Evolutionary conservation across 2,888 invertebrate species (phyloP).

Genomic region (Portevinia maculata): DNA sequence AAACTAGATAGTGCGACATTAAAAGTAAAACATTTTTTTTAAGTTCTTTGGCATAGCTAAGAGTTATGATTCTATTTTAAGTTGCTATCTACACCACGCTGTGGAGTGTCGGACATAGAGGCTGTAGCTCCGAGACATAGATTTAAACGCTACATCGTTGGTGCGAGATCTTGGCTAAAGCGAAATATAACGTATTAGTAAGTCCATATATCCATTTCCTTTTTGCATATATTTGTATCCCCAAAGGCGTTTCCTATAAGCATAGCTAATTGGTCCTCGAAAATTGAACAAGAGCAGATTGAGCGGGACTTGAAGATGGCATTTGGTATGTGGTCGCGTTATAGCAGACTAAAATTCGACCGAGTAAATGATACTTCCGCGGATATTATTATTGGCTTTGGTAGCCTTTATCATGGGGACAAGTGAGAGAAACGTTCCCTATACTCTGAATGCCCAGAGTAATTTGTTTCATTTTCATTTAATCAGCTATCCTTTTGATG

Average conservation of each 20-base stretch:
- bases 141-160: conserved; percentile 85
- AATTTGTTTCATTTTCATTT: not conserved
- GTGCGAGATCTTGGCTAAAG: conserved; percentile 88
- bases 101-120: conserved; percentile 88
- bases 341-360: conserved; percentile 86
- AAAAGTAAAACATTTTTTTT: conserved; percentile 81
- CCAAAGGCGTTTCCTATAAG: conserved; percentile 81
- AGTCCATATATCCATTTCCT: conserved; percentile 77
- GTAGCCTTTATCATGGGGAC: conserved; percentile 88
- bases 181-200: conserved; percentile 88
- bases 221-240: not conserved
- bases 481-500: conserved; percentile 88
- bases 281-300: conserved; percentile 85
- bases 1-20: conserved; percentile 86
- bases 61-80: conserved; percentile 79
- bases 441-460: conserved; percentile 79
- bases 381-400: conserved; percentile 90
- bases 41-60: not conserved
- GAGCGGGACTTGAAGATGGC: conserved; percentile 85
- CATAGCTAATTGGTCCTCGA: conserved; percentile 87
- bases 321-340: conserved; percentile 88
- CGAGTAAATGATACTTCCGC: conserved; percentile 84
- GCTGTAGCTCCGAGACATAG: conserved; percentile 77
- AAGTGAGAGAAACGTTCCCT: conserved; percentile 77
- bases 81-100: conserved; percentile 87